Evolutionary conservation across 2,888 invertebrate species (phyloP), one percentile per base, ranked within the genome.

Genomic region (Melipona bicolor): DNA sequence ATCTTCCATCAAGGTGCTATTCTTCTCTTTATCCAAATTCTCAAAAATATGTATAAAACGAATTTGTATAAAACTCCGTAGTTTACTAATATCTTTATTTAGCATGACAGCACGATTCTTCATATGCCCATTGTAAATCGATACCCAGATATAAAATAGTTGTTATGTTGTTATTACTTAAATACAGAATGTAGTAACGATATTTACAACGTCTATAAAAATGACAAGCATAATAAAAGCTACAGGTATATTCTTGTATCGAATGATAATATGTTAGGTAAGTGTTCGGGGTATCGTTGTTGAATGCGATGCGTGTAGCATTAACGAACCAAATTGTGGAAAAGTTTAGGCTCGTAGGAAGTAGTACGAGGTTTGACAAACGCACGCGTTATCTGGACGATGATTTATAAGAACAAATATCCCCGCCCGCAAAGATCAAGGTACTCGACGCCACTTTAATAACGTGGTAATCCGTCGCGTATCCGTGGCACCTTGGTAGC

Each of bases 361-460:
- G 85, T 83, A 82, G 88, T 81, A 85, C 82, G 88, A 76, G 85
- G 83, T 87, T 90, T 85, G 90, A 90, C 88, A 82, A 77, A 85
- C 85, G 79, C 84, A 83, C 82, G 85, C 87, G 87, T 89, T 90
- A 90, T 92, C 92, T 92, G 92, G 89, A 86, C 87, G 85, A 91
- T 94, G 94, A 94, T 94, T 94, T 94, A 94, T 90, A 93, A 92
- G 94, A 92, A 92, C 91, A 94, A 94, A 93, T 92, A 94, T 87
- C 86, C 84, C 77, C 77, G 79, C 61, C 80, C 78, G 76, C 72
- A 84, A 85, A 88, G 90, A 92, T 92, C 90, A 88, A 89, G 88
- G 81, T 83, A 81, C 90, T 85, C 83, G 89, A 84, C 90, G 90
- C 87, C 87, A 90, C 78, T 69, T 84, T 89, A 88, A 90, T 84